Base-by-base conservation (phyloP, 2,113 vertebrate species). In the Planiliza haematocheilus region DNA sequence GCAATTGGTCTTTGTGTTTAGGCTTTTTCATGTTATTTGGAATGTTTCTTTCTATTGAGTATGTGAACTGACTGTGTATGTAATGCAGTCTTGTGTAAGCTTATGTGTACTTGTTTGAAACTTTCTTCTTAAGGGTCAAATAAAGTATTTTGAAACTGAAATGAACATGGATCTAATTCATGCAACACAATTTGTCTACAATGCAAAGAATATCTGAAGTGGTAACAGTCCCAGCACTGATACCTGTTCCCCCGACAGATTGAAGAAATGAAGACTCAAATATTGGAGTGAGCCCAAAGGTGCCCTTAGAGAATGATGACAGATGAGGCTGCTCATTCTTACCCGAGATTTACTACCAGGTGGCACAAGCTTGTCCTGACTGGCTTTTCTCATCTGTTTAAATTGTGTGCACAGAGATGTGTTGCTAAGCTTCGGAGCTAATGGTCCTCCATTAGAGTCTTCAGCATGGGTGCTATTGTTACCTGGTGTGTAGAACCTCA, bases 231-330 rank as follows among this genome's bases (percentile, higher is more conserved):
- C 38, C 2, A 21, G 18, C 41, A 38, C 24, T 38, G 9, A 38
- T 30, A 60, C 36, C 48, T n/a, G n/a, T 52, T 16, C 11, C 36
- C 41, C 48, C 39, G 20, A 11, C 53, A 53, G 37, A 69, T 5
- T 55, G 41, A 48, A 58, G 51, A 64, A 58, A 59, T 51, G 5
- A 24, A 73, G 20, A 50, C 38, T 58, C 17, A 36, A 30, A 42
- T 48, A 36, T 50, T 41, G 17, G 11, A 38, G 30, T 42, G 46
- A 36, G 41, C 42, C 34, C 57, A 21, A 57, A 66, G 45, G 42
- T 3, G 1, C 30, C 21, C 11, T 38, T 42, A 39, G 3, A 3
- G 17, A n/a, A 55, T 63, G 59, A 61, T 4, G 8, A n/a, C n/a
- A n/a, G n/a, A n/a, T 56, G 41, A 8, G 46, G 24, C 41, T 36